Base-by-base conservation (phyloP, 2,113 vertebrate species). In the Scophthalmus maximus region DNA sequence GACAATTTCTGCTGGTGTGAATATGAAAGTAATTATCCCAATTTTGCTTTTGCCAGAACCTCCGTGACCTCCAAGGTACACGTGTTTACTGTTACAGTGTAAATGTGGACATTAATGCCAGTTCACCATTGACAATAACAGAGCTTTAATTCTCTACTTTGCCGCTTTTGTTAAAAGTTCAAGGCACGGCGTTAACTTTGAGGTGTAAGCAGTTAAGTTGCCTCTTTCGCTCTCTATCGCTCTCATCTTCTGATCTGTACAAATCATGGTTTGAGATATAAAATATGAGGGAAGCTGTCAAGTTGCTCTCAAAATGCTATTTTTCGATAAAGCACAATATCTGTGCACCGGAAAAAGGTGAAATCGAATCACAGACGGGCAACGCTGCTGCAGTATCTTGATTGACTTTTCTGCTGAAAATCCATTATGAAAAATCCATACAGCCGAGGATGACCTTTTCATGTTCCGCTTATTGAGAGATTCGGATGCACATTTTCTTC, bases 391-490 rank as follows among this genome's bases (percentile, higher is more conserved):
- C 74, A 56, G 36, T 58, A 59, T 57, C 57, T 26, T 61, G 46
- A 84, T 59, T 58, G 74, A 78, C 67, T 81, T 75, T 68, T 72
- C 58, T 27, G 47, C n/a, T 46, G 49, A 62, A 86, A 89, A 87
- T 79, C 61, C 66, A 86, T 88, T 82, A 70, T 76, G 42, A 87
- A 87, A n/a, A 88, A 90, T 89, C 87, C 61, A 89, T 87, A 76
- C 25, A 46, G 60, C 61, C 50, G 60, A 60, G 52, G 50, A 12
- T 91, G 86, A 90, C 88, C 88, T 91, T 89, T 89, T 59, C 60
- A 11, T 8, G 69, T 74, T 84, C 27, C 14, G 27, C 73, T 57
- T 73, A 60, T 69, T 72, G 79, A 86, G 73, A 78, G 71, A 76
- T 80, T 74, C 73, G 49, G 69, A 51, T 25, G 34, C 63, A 49